Conservation (phyloP, 2,888 invertebrate species). For the Drosophila hawaiiensis region DNA sequence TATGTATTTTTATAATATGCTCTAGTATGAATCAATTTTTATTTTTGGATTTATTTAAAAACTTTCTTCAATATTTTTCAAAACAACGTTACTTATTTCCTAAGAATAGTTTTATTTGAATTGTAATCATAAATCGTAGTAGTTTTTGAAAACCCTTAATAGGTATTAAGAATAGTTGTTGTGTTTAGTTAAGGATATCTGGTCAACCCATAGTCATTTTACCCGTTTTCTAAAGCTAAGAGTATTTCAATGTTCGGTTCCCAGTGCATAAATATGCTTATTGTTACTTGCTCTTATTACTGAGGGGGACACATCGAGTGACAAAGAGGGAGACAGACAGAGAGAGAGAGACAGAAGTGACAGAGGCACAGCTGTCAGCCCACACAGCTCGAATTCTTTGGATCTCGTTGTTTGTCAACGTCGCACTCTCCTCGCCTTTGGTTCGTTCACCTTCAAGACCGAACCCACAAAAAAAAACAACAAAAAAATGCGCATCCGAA, state of each 20-base stretch:
- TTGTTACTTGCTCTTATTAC: slow-evolving; percentile 37
- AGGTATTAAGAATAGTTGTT: background rate
- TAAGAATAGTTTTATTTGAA: background rate
- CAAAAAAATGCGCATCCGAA: slow-evolving; percentile 20
- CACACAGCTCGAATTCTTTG: slow-evolving; percentile 56
- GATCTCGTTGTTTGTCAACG: slow-evolving; percentile 33
- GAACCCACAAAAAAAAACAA: slow-evolving; percentile 33
- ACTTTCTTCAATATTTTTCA: background rate
- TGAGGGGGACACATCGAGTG: slow-evolving; percentile 2
- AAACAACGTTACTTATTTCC: background rate
- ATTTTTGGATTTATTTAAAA: background rate
- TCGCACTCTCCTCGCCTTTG: slow-evolving; percentile 30
- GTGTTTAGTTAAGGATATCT: background rate
- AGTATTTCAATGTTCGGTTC: background rate
- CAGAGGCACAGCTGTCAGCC: slow-evolving; percentile 32
- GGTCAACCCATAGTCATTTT: background rate
- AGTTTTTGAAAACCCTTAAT: background rate
- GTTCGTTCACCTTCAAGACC: slow-evolving; percentile 71
- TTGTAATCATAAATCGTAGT: background rate
- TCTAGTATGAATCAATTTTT: background rate
- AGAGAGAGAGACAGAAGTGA: background rate
- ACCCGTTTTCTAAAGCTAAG: background rate
- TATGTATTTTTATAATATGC: background rate
- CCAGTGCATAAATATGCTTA: background rate
- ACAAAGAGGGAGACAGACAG: background rate